phyloP scores from a whole-genome alignment of 92 coral and sea anemone genomes.

The Micromussa lordhowensis region DNA sequence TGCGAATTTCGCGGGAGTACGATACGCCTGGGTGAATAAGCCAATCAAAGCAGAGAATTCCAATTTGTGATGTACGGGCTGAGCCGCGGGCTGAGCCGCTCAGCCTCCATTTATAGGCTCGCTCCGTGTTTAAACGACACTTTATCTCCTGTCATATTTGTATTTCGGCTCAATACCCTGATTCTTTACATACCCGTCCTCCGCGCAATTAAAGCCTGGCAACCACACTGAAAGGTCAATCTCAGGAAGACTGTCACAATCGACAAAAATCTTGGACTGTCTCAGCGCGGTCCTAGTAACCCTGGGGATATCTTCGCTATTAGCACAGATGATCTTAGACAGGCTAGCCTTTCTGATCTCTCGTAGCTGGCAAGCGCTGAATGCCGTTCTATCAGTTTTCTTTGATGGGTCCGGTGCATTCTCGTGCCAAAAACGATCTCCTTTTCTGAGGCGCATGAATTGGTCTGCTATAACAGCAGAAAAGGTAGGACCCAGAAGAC shows the following conservation, averaged over 20 bases:
- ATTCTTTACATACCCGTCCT: not conserved
- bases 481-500: conserved; percentile 86
- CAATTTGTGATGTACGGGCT: no score
- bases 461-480: conserved; percentile 82
- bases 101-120: no score
- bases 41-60: no score
- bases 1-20: no score
- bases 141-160: no score
- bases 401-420: conserved; percentile 20
- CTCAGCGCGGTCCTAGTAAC: conserved; percentile 65
- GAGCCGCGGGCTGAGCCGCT: no score
- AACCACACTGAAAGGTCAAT: not conserved
- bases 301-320: conserved; percentile 63
- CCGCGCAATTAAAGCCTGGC: not conserved
- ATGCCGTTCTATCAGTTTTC: conserved; percentile 37
- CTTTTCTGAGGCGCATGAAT: conserved; percentile 75
- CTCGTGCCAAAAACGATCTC: conserved; percentile 98
- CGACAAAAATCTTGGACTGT: not conserved
- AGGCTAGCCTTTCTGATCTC: conserved; percentile 81
- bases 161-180: not conserved
- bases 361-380: conserved; percentile 74
- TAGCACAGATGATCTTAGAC: conserved; percentile 87
- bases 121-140: no score
- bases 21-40: no score
- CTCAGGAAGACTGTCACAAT: conserved; percentile 3